Evolutionary conservation across 1,140 invertebrate species (phyloP).

Genomic region (Drosophila jambulina): DNA sequence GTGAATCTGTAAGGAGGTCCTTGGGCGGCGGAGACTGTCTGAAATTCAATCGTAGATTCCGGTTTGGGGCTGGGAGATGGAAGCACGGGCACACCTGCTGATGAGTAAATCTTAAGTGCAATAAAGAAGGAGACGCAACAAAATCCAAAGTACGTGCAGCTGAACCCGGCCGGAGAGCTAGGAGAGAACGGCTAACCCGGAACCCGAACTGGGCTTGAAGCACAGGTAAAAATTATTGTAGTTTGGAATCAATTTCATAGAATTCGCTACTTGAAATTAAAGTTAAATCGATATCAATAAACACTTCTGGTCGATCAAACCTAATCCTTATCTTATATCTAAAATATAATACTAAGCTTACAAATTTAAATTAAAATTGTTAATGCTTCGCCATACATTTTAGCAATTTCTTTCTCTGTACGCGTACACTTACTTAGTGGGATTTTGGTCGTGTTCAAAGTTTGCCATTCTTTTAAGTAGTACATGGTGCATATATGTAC

Average conservation of each 20-base stretch:
- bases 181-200: constrained; percentile 18
- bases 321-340: no score
- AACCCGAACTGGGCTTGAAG: constrained; percentile 5
- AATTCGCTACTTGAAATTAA: neutral
- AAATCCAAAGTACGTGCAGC: constrained; percentile 83
- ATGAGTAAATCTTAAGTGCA: constrained; percentile 84
- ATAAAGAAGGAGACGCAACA: constrained; percentile 75
- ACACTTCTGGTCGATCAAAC: neutral
- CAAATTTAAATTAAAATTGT: no score
- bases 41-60: constrained; percentile 78
- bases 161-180: constrained; percentile 43
- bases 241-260: neutral
- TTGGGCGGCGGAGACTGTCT: constrained; percentile 34
- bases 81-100: constrained; percentile 71
- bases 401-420: neutral
- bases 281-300: neutral
- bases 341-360: neutral
- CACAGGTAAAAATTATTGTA: neutral
- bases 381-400: no score
- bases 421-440: constrained; percentile 80
- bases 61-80: constrained; percentile 34
- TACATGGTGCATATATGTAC: constrained; percentile 54
- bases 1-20: constrained; percentile 11
- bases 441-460: constrained; percentile 81
- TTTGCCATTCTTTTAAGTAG: constrained; percentile 81